These are phyloP conservation scores for Silurus glanis DNA, from an alignment of 2,113 vertebrate genomes.

Conservation along the genomic window DNA sequence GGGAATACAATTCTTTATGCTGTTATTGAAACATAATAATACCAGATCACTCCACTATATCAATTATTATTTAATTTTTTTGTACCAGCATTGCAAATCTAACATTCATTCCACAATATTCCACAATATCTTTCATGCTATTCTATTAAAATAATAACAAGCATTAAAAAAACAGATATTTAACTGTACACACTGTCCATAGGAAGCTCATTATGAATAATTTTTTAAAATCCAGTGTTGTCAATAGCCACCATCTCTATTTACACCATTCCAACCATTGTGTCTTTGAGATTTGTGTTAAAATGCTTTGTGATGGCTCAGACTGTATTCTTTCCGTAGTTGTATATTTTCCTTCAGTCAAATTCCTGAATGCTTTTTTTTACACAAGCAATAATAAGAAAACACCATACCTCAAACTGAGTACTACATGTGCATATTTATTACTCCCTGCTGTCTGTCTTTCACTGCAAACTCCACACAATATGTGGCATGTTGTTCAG, in stretches of 20 bases:
- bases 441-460: constrained; percentile 3
- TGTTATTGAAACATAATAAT: background rate
- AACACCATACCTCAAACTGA: constrained; percentile 23
- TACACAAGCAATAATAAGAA: constrained; percentile 22
- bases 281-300: background rate
- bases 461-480: constrained; percentile 37
- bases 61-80: background rate
- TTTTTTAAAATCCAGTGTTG: background rate
- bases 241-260: background rate
- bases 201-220: background rate
- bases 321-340: background rate
- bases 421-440: constrained; percentile 16
- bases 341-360: background rate
- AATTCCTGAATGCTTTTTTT: constrained; percentile 17
- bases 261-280: background rate
- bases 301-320: background rate
- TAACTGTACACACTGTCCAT: background rate
- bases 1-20: background rate
- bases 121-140: background rate
- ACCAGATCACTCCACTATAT: background rate
- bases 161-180: background rate
- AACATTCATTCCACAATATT: background rate
- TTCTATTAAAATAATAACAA: background rate
- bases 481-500: constrained; percentile 33
- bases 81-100: no score